A percentile compares a stretch with the other conserved stretches of the same genome.
Evolutionary conservation across 2,888 invertebrate genomes (phyloP).

Genomic region (Pinctada fucata): DNA sequence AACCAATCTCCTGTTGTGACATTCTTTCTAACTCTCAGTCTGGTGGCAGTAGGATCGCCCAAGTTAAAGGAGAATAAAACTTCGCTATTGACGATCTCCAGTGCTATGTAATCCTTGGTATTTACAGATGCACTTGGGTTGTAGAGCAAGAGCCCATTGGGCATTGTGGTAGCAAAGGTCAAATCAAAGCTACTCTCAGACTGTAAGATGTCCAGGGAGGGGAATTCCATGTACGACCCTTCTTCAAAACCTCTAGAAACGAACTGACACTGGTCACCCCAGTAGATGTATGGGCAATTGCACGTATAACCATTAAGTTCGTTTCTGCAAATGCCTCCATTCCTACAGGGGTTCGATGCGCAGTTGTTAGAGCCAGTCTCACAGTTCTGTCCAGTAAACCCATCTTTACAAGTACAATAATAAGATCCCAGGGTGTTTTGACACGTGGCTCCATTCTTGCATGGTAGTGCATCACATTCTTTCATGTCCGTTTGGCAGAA

Average conservation of each 20-base stretch:
- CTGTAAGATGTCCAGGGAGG: constrained; percentile 84
- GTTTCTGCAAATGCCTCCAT: constrained; percentile 64
- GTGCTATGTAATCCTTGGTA: constrained; percentile 89
- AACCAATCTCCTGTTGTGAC: constrained; percentile 94
- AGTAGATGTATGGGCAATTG: constrained; percentile 89
- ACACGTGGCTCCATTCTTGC: constrained; percentile 90
- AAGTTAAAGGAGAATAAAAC: constrained; percentile 88
- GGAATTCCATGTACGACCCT: constrained; percentile 92
- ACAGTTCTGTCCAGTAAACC: constrained; percentile 68
- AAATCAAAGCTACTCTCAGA: constrained; percentile 94
- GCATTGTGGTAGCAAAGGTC: constrained; percentile 91
- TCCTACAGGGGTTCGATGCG: constrained; percentile 60
- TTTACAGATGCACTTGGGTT: constrained; percentile 89
- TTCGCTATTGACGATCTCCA: constrained; percentile 90
- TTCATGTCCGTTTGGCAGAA: constrained; percentile 27
- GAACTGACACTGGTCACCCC: constrained; percentile 93
- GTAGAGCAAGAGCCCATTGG: constrained; percentile 91
- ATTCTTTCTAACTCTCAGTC: constrained; percentile 83
- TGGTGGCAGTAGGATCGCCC: constrained; percentile 87
- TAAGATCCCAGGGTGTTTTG: constrained; percentile 61
- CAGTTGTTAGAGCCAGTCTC: constrained; percentile 60
- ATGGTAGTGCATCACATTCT: constrained; percentile 90
- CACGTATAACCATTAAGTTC: constrained; percentile 84
- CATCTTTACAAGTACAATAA: constrained; percentile 63
- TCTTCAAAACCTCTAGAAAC: constrained; percentile 93